These are phyloP conservation scores for Pachyseris speciosa DNA, from an alignment of 64 coral and sea anemone genomes.

Conservation along the genomic window DNA sequence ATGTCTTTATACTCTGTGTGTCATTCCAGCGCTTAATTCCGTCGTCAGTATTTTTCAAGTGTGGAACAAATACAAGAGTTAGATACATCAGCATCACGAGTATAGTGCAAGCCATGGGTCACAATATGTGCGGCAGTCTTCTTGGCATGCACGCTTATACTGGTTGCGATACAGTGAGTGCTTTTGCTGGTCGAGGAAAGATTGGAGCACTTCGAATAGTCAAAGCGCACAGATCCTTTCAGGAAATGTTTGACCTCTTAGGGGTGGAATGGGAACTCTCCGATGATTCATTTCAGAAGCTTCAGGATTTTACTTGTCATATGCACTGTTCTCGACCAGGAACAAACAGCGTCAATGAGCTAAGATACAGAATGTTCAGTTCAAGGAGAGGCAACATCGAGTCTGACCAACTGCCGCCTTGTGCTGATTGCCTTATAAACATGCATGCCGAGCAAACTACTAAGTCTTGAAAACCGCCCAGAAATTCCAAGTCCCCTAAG, in stretches of 20 bases:
- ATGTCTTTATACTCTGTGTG: constrained; percentile 62
- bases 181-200: constrained; percentile 55
- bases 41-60: constrained; percentile 19
- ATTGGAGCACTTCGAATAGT: constrained; percentile 21
- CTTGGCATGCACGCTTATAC: constrained; percentile 36
- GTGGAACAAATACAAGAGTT: constrained; percentile 41
- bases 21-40: constrained; percentile 57
- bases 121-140: constrained; percentile 22
- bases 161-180: constrained; percentile 57
- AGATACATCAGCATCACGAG: constrained; percentile 42
- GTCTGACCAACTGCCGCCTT: constrained; percentile 50
- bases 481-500: constrained; percentile 13
- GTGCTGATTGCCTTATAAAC: constrained; percentile 34
- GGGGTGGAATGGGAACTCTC: constrained; percentile 46
- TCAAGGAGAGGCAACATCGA: constrained; percentile 64
- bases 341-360: constrained; percentile 22
- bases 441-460: constrained; percentile 57
- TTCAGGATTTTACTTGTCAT: constrained; percentile 55
- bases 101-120: neutral
- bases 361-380: constrained; percentile 57
- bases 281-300: constrained; percentile 51
- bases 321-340: constrained; percentile 11
- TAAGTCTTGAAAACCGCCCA: constrained; percentile 38
- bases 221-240: constrained; percentile 34
- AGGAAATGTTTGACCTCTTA: constrained; percentile 42